Evolutionary conservation across 2,888 invertebrate genomes (phyloP).

Genomic region (Caenorhabditis uteleia): DNA sequence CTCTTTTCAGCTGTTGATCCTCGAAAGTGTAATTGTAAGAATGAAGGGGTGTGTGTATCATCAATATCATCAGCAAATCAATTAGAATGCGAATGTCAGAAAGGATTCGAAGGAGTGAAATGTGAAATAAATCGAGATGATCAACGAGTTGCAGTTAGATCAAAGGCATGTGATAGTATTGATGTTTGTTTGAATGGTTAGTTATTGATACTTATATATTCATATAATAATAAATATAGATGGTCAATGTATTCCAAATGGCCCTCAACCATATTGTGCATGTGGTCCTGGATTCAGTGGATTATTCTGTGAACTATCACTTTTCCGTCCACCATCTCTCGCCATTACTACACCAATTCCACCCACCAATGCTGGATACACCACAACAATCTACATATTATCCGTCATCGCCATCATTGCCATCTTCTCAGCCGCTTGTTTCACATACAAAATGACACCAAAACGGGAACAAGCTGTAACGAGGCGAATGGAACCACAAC

Average conservation of each 20-base stretch:
- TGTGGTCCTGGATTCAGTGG: constrained; percentile 26
- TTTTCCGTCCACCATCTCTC: not conserved
- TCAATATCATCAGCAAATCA: constrained; percentile 1
- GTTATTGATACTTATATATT: constrained; percentile 1
- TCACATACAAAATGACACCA: constrained; percentile 11
- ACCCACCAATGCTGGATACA: too few species aligned
- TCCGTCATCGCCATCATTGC: not conserved
- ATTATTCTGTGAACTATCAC: constrained; percentile 21
- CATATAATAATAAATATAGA: constrained; percentile 9
- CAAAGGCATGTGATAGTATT: constrained; percentile 13
- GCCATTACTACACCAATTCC: too few species aligned
- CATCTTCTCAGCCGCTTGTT: constrained; percentile 5
- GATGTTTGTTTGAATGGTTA: constrained; percentile 34
- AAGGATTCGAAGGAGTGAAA: constrained; percentile 19
- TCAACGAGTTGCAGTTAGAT: not conserved
- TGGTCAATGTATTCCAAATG: constrained; percentile 30
- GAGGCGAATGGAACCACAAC: constrained; percentile 5
- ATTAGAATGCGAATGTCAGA: constrained; percentile 26
- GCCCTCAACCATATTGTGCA: constrained; percentile 22
- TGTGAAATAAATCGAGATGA: constrained; percentile 8
- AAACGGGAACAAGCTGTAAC: constrained; percentile 10
- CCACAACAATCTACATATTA: constrained; percentile 5
- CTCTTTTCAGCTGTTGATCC: constrained; percentile 28
- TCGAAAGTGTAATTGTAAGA: constrained; percentile 22
- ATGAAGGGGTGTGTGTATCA: constrained; percentile 23